Evolutionary conservation across 2,888 invertebrate genomes (phyloP).

Genomic region (Nephrotoma appendiculata): DNA sequence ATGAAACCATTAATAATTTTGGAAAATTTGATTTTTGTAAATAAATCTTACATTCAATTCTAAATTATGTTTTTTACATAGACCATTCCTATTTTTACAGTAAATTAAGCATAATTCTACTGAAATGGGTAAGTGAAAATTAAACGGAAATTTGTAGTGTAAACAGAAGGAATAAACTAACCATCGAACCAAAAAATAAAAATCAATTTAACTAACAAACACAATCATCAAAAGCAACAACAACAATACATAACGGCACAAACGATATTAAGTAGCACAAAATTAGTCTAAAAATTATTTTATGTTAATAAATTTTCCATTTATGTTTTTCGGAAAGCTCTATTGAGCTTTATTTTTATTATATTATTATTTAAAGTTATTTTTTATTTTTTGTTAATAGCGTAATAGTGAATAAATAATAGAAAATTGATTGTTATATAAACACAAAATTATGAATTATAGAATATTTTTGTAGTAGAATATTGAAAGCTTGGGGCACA

Average conservation of each 20-base stretch:
- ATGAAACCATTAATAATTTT: neutral
- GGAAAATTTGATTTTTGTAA: neutral
- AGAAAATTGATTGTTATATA: neutral
- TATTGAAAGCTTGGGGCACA: no score
- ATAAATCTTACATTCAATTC: neutral
- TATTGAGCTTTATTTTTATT: neutral
- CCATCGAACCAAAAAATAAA: neutral
- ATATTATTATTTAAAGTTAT: neutral
- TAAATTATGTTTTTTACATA: neutral
- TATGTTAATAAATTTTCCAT: neutral
- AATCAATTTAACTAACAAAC: neutral
- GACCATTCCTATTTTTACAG: neutral
- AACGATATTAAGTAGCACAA: neutral
- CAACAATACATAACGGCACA: neutral
- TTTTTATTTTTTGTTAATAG: neutral
- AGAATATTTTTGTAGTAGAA: neutral
- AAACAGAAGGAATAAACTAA: neutral
- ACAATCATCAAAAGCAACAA: neutral
- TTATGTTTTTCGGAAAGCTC: neutral
- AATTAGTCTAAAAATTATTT: neutral
- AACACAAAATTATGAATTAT: neutral
- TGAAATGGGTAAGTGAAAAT: neutral
- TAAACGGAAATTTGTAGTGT: neutral
- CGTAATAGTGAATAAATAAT: neutral
- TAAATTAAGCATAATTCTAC: neutral